Evolutionary conservation across 2,113 vertebrate genomes (phyloP).

Genomic region (Syrmaticus mikado): DNA sequence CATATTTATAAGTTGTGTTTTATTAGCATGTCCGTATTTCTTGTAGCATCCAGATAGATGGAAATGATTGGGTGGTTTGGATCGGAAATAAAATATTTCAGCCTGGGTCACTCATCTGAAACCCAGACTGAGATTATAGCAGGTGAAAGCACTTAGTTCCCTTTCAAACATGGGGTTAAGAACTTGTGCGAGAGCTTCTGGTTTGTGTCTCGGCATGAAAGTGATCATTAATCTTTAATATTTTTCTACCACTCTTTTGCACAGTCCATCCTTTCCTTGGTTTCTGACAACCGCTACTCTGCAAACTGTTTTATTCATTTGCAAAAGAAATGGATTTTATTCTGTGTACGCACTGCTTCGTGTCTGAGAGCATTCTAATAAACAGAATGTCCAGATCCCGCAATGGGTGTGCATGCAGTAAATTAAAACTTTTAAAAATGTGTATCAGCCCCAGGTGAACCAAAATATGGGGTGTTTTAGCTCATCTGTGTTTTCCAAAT

Average conservation of each 20-base stretch:
- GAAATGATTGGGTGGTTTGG: slow-evolving; percentile 40
- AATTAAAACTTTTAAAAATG: background rate
- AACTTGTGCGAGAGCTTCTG: slow-evolving; percentile 63
- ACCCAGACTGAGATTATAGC: slow-evolving; percentile 52
- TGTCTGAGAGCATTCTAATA: background rate
- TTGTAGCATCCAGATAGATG: slow-evolving; percentile 47
- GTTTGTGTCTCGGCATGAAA: slow-evolving; percentile 65
- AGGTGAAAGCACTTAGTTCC: slow-evolving; percentile 68
- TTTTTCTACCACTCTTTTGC: slow-evolving; percentile 33
- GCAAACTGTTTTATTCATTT: background rate
- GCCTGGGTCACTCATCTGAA: slow-evolving; percentile 33
- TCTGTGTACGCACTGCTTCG: background rate
- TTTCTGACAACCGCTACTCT: slow-evolving; percentile 19
- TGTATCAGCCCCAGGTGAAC: rapidly evolving
- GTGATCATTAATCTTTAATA: slow-evolving; percentile 60
- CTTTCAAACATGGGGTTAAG: slow-evolving; percentile 57
- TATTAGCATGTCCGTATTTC: slow-evolving; percentile 42
- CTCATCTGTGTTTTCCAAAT: background rate
- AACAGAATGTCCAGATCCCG: background rate
- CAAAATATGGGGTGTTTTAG: background rate
- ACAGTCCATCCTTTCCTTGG: background rate
- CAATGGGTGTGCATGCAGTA: background rate
- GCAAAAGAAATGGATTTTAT: slow-evolving; percentile 15
- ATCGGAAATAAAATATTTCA: background rate
- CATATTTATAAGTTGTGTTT: slow-evolving; percentile 61